phyloP scores from a whole-genome alignment of 2,797 vertebrate species.

The Serranus cabrilla region DNA sequence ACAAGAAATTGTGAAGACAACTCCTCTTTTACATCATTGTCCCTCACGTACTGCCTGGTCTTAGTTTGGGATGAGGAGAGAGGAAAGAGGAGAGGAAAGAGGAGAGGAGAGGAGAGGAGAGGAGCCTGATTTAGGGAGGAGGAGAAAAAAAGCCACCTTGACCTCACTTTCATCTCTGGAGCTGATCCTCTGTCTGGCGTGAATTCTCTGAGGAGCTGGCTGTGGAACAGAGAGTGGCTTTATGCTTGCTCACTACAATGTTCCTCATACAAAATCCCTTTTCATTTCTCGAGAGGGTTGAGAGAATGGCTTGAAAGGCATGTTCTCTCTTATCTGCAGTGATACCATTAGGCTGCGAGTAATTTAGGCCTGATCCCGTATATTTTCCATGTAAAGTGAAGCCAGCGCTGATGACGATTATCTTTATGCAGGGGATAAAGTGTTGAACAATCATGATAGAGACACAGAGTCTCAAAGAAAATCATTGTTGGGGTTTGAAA shows the following conservation, averaged over 20 bases:
- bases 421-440: constrained; percentile 51
- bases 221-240: constrained; percentile 83
- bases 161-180: constrained; percentile 83
- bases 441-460: constrained; percentile 46
- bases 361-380: constrained; percentile 63
- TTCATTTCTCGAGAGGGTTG: constrained; percentile 75
- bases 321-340: constrained; percentile 74
- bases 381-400: constrained; percentile 65
- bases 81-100: constrained; percentile 15
- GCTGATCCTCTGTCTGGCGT: constrained; percentile 80
- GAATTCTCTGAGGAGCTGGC: constrained; percentile 78
- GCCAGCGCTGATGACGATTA: constrained; percentile 63
- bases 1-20: constrained; percentile 11
- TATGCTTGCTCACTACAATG: constrained; percentile 77
- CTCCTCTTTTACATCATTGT: constrained; percentile 16
- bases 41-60: constrained; percentile 20
- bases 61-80: constrained; percentile 30
- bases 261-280: constrained; percentile 74
- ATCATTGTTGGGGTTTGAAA: constrained; percentile 26
- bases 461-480: constrained; percentile 40
- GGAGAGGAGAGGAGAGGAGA: constrained; percentile 19
- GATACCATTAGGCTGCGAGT: constrained; percentile 69
- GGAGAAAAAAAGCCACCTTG: constrained; percentile 68
- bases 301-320: constrained; percentile 80
- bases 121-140: constrained; percentile 55